Evolutionary conservation across 2,888 invertebrate genomes (phyloP), one percentile per base, ranked within the genome.

Genomic region (Lottia gigantea): DNA sequence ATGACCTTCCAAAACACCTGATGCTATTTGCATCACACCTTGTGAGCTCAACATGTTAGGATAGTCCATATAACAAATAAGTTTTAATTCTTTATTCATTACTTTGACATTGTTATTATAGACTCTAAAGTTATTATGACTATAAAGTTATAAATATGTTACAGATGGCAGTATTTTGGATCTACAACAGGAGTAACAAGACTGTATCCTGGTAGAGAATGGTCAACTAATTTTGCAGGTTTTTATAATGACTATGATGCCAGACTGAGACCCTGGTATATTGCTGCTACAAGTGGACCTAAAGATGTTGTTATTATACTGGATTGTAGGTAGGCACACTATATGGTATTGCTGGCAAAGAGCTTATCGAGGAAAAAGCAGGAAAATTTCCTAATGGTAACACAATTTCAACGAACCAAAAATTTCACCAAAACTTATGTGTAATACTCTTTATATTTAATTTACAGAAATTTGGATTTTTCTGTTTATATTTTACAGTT

Each of bases 211-310:
- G 89, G 89, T 12, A 73, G 89, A 67, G 88, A 88, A 71, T 89
- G 89, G 89, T 86, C 87, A 31, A 88, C 86, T 25, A 89, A 89
- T 70, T 89, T 89, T 82, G 89, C 88, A 15, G 89, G 89, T 0
- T 89, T 89, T 75, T 89, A 89, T 78, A 88, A 89, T 71, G 89
- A 89, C 74, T 89, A 89, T 73, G 89, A 89, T 73, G 88, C 89
- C 0, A 76, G 89, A 45, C 78, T 86, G 0, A 75, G 89, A 65
- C 88, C 89, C 0, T 89, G 89, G 89, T 89, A 89, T 72, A 89
- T 89, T 49, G 88, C 88, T 26, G 88, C 89, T 8, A 89, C 89
- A 1, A 88, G 88, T 76, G 89, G 89, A 19, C 89, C 89, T 3
- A 89, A 89, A 77, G 89, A 89, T 80, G 88, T 89, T 19, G 85